These are phyloP conservation scores for Atethmia centrago DNA, from an alignment of 2,888 invertebrate species.

Conservation along the genomic window DNA sequence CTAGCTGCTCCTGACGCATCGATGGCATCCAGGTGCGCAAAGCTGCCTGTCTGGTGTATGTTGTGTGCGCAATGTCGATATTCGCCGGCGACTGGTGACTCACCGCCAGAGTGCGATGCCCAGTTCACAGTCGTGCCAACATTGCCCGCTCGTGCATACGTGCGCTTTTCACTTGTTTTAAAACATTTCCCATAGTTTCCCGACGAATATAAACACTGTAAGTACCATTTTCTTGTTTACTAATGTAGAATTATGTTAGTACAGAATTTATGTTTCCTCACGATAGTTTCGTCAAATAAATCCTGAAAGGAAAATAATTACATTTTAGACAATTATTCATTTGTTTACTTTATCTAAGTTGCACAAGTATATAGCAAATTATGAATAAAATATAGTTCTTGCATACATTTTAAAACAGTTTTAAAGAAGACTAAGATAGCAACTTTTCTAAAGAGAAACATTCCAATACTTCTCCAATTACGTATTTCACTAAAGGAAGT, in stretches of 20 bases:
- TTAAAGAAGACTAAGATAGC: background rate
- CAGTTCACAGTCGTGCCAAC: constrained; percentile 71
- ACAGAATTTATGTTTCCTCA: background rate
- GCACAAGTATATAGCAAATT: background rate
- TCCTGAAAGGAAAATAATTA: constrained; percentile 1
- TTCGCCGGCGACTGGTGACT: constrained; percentile 66
- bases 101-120: constrained; percentile 64
- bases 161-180: constrained; percentile 68
- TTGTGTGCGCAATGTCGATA: constrained; percentile 68
- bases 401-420: background rate
- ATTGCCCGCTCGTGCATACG: constrained; percentile 71
- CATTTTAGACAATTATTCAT: background rate
- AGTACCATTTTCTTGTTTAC: constrained; percentile 52
- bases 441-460: background rate
- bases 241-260: background rate
- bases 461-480: background rate
- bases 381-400: background rate
- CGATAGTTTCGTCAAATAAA: background rate
- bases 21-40: constrained; percentile 45
- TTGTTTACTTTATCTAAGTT: constrained; percentile 30
- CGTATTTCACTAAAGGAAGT: background rate
- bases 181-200: constrained; percentile 30
- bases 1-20: constrained; percentile 19
- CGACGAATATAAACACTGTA: constrained; percentile 55
- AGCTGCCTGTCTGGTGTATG: constrained; percentile 41